Evolutionary conservation across 1,140 invertebrate genomes (phyloP).

Genomic region (Pteromalus puparum): DNA sequence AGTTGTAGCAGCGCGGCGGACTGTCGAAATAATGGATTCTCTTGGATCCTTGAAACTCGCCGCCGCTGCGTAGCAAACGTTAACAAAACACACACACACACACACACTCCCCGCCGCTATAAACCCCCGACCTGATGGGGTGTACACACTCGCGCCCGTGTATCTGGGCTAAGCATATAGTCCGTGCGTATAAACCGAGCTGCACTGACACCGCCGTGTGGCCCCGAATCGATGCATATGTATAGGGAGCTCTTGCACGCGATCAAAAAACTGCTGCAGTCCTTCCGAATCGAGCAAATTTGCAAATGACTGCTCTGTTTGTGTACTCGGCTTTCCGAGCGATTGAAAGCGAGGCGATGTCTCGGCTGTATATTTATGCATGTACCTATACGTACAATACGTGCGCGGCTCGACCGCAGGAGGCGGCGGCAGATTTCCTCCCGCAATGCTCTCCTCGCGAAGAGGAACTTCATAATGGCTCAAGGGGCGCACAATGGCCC

Average conservation of each 20-base stretch:
- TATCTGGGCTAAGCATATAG: too few species aligned
- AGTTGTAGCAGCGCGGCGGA: constrained; percentile 1
- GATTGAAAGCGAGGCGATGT: too few species aligned
- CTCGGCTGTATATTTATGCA: too few species aligned
- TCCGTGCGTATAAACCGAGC: background rate
- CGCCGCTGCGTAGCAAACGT: background rate
- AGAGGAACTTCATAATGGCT: constrained; percentile 36
- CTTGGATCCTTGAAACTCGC: constrained; percentile 31
- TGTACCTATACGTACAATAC: background rate
- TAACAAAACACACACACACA: constrained; percentile 41
- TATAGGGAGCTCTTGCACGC: too few species aligned
- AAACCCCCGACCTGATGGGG: background rate
- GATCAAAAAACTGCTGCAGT: too few species aligned
- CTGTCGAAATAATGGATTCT: constrained; percentile 44
- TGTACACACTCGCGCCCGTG: background rate
- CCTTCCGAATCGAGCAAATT: too few species aligned
- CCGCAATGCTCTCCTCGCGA: background rate
- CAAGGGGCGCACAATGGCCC: constrained; percentile 18
- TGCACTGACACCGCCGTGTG: too few species aligned
- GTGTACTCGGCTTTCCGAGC: too few species aligned
- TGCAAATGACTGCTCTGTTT: too few species aligned
- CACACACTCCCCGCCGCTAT: background rate
- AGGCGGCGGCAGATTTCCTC: background rate
- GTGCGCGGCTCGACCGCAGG: background rate
- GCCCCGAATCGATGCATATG: too few species aligned